These are phyloP conservation scores for Tragelaphus strepsiceros DNA, from an alignment of 2,113 vertebrate species.

Conservation along the genomic window DNA sequence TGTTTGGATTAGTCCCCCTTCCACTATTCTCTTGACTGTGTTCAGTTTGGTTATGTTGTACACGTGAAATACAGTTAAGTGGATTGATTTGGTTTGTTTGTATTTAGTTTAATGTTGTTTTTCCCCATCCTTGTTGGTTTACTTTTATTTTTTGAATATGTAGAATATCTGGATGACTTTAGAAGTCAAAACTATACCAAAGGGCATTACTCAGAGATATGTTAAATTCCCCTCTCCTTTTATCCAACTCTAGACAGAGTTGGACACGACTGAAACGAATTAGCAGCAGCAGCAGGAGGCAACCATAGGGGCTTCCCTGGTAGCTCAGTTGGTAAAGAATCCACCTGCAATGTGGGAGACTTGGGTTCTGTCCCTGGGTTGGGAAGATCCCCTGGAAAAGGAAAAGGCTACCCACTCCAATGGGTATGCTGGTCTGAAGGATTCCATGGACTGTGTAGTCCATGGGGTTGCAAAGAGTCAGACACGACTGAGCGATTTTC, in stretches of 20 bases:
- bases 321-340: not conserved
- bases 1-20: not conserved
- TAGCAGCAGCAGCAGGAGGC: no score
- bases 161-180: not conserved
- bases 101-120: constrained; percentile 8
- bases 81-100: not conserved
- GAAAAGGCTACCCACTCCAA: not conserved
- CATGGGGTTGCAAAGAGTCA: not conserved
- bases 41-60: not conserved
- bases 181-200: not conserved
- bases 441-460: not conserved
- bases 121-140: not conserved
- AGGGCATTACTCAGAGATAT: not conserved
- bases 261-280: no score
- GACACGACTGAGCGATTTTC: not conserved
- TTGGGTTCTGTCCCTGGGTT: not conserved
- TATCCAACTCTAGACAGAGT: not conserved
- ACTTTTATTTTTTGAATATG: not conserved
- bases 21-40: not conserved
- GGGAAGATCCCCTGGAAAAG: not conserved
- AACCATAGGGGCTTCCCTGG: not conserved
- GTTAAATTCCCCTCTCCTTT: not conserved
- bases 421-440: not conserved
- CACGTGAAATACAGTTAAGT: not conserved
- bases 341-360: not conserved